Percentiles rank a stretch among this genome's conserved stretches.
Evolutionary conservation across 2,797 vertebrate species (phyloP).

Genomic region (Eulemur mongoz): DNA sequence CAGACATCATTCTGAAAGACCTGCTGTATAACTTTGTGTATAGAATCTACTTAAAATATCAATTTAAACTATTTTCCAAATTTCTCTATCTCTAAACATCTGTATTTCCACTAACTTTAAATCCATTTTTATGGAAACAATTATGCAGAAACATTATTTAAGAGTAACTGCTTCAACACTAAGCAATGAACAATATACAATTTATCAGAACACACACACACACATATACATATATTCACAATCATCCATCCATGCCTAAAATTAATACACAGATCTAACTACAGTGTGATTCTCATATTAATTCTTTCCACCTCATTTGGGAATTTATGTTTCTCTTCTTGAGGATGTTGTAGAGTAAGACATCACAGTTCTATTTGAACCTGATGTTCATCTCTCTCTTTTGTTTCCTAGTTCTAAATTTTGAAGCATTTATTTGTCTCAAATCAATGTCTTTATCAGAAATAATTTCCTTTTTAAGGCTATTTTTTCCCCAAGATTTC

Average conservation of each 20-base stretch:
- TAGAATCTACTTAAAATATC: not conserved
- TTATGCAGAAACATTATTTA: not conserved
- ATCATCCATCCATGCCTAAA: not conserved
- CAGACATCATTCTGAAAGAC: not conserved
- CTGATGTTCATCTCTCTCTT: not conserved
- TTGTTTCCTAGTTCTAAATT: not conserved
- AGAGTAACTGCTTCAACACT: not conserved
- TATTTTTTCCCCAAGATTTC: not conserved
- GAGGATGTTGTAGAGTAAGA: not conserved
- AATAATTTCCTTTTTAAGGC: not conserved
- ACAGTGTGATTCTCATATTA: not conserved
- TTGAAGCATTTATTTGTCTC: not conserved
- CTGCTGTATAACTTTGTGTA: not conserved
- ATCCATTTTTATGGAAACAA: not conserved
- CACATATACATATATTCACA: not conserved
- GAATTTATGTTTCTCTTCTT: not conserved
- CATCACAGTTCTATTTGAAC: not conserved
- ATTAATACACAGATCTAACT: not conserved
- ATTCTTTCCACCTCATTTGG: not conserved
- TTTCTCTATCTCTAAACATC: not conserved
- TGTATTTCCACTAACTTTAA: not conserved
- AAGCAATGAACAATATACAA: not conserved
- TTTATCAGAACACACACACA: not conserved
- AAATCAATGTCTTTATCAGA: not conserved
- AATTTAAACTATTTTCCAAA: not conserved